phyloP scores from a whole-genome alignment of 2,888 invertebrate genomes.

The Loripinus fragilis region DNA sequence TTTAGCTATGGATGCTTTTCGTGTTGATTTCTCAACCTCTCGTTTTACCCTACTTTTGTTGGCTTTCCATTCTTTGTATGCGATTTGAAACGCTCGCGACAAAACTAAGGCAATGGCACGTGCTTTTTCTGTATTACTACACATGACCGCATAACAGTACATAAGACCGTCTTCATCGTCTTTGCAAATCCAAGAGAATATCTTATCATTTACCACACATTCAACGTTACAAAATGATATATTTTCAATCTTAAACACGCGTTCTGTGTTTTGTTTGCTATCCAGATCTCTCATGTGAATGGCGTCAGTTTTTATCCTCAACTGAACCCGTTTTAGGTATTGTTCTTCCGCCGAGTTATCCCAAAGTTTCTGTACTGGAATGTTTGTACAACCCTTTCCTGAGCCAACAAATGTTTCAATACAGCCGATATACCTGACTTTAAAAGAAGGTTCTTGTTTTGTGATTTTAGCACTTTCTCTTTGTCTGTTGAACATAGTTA shows the following conservation, averaged over 20 bases:
- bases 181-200: slow-evolving; percentile 77
- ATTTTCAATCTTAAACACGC: slow-evolving; percentile 71
- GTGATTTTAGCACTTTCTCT: slow-evolving; percentile 76
- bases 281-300: slow-evolving; percentile 66
- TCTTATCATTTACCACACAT: slow-evolving; percentile 68
- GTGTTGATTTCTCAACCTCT: slow-evolving; percentile 39
- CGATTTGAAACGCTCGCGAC: slow-evolving; percentile 77
- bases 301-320: slow-evolving; percentile 68
- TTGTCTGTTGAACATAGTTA: slow-evolving; percentile 69
- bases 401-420: slow-evolving; percentile 72
- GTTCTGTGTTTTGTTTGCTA: slow-evolving; percentile 60
- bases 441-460: slow-evolving; percentile 74
- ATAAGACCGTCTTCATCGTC: slow-evolving; percentile 49
- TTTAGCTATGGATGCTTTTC: slow-evolving; percentile 44
- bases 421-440: slow-evolving; percentile 73
- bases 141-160: slow-evolving; percentile 75
- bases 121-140: slow-evolving; percentile 73
- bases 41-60: slow-evolving; percentile 50
- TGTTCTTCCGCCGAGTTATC: slow-evolving; percentile 74
- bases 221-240: slow-evolving; percentile 79
- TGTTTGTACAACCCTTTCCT: slow-evolving; percentile 74
- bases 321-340: slow-evolving; percentile 61
- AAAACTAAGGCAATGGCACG: slow-evolving; percentile 73
- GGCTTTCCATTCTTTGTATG: slow-evolving; percentile 78
- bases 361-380: slow-evolving; percentile 76